A percentile compares a stretch with the other conserved stretches of the same genome.
Evolutionary conservation across 2,888 invertebrate genomes (phyloP).

Genomic region (Dynastes hyllus): DNA sequence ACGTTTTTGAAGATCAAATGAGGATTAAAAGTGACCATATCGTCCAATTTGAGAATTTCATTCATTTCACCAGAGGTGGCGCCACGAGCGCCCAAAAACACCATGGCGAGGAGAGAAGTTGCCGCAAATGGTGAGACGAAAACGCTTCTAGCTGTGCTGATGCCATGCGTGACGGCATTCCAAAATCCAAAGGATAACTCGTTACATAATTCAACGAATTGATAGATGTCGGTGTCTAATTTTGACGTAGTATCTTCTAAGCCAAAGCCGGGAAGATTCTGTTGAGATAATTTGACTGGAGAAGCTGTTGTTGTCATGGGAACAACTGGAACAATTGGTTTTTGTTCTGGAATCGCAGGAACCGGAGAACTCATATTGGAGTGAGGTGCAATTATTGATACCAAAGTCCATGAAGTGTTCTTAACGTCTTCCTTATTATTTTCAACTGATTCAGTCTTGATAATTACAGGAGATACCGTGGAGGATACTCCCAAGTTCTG

Average conservation of each 20-base stretch:
- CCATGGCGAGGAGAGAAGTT: slow-evolving; percentile 91
- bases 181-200: slow-evolving; percentile 90
- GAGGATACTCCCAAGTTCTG: background rate
- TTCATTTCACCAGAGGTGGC: slow-evolving; percentile 94
- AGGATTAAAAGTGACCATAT: slow-evolving; percentile 92
- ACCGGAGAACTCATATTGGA: slow-evolving; percentile 53
- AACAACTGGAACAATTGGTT: slow-evolving; percentile 43
- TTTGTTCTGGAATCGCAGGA: slow-evolving; percentile 51
- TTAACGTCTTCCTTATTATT: slow-evolving; percentile 15
- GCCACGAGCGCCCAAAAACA: slow-evolving; percentile 90
- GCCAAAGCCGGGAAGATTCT: slow-evolving; percentile 78
- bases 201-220: slow-evolving; percentile 87
- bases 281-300: slow-evolving; percentile 73
- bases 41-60: slow-evolving; percentile 87
- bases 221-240: slow-evolving; percentile 83
- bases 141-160: slow-evolving; percentile 85
- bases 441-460: background rate
- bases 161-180: slow-evolving; percentile 80
- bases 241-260: slow-evolving; percentile 84
- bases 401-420: slow-evolving; percentile 73
- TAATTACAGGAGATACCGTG: background rate
- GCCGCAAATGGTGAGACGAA: slow-evolving; percentile 89
- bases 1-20: slow-evolving; percentile 90
- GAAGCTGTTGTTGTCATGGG: slow-evolving; percentile 61
- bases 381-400: slow-evolving; percentile 75